Base-by-base conservation (phyloP, 1,140 invertebrate species). In the Papilio polytes region DNA sequence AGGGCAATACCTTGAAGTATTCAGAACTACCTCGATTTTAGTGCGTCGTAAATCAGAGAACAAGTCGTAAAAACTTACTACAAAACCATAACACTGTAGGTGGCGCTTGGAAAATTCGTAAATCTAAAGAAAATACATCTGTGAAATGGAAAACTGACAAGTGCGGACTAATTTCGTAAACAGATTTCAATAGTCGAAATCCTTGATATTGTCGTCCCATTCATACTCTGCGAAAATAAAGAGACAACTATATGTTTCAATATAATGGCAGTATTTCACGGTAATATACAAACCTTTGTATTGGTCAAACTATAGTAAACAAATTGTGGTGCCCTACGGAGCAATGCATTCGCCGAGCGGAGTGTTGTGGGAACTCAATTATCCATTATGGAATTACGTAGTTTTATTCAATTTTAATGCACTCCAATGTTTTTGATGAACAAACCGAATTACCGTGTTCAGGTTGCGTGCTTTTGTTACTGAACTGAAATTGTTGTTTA, bases 311-410 rank as follows among this genome's bases (percentile, higher is more conserved):
- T 82, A 85, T 83, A 81, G 81, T 84, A 80, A 81, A 85, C 82
- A 85, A 85, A 85, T 85, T 85, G 80, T 36, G 81, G 80, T 83
- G 63, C 81, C 79, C 82, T 79, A 80, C 76, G 76, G 76, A 59
- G 31, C 76, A 63, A 70, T 77, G 82, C 82, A 78, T 78, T 83
- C 81, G 74, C 77, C 74, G 80, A 81, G 80, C 81, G 10, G 83
- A 82, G 82, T 81, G 81, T 83, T 85, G 80, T 84, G 84, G 80
- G 85, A 85, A 91, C 84, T 88, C 89, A 89, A 89, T 90, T 90
- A 90, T 85, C 85, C 84, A 90, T 87, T 88, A 88, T 88, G 85
- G 81, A 84, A 85, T 86, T 88, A 85, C 81, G 82, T 78, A 86
- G 84, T 89, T 88, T 90, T 86, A 82, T 82, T 85, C 82, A 81